Evolutionary conservation across 2,797 vertebrate species (phyloP), one percentile per base, ranked within the genome.

Genomic region (Halcyon leucocephala): DNA sequence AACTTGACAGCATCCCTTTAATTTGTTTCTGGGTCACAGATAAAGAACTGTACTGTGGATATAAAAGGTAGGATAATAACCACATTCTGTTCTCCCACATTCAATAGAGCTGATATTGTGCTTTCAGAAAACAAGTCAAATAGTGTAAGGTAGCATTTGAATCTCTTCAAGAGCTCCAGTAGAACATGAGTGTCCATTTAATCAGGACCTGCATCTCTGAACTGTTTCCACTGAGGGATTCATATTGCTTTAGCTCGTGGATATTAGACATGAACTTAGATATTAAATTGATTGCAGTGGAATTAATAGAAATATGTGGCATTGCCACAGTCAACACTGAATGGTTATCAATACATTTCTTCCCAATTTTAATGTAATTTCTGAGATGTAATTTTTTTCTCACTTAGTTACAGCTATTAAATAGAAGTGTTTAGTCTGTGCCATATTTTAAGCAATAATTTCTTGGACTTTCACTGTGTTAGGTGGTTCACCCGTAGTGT

Each of bases 1-100:
- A 82, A 69, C 73, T 81, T 92, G 95, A 83, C 93, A 83, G 90
- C 22, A 46, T 69, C 70, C 71, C 83, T 93, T 92, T 81, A 51
- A 74, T 93, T 93, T 89, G 69, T 89, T 95, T 97, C 85, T 92
- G 87, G 92, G 87, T 95, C 96, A 91, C 72, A 78, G 92, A 42
- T 86, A 69, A 67, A 90, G 93, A 70, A 89, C 80, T 92, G 85
- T 80, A 9, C 82, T 73, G 82, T 83, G 73, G 85, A 66, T 84
- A 24, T 17, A 83, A 82, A 79, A 88, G 93, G 86, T 18, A 70
- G 67, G 58, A 46, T 82, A 94, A 93, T 73, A 84, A 95, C 92
- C 55, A 82, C 70, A 11, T 82, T 65, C 70, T 10, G 4, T 93
- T 90, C 86, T 72, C 28, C 87, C 21, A 5, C 65, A 52, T 77